phyloP scores from a whole-genome alignment of 2,113 vertebrate species.

The Ptychochromis oligacanthus region DNA sequence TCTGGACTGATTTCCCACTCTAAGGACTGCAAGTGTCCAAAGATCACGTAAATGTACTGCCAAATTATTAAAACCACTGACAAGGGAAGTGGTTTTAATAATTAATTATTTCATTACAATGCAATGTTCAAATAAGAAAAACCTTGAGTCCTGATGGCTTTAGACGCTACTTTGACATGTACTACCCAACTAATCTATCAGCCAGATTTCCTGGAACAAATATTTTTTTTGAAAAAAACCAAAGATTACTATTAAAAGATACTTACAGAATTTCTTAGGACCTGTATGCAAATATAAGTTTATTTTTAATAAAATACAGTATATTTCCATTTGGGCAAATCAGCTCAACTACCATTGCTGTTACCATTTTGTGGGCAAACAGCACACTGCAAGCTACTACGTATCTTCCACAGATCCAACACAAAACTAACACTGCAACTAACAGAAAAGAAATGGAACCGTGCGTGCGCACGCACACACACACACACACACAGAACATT shows the following conservation, averaged over 20 bases:
- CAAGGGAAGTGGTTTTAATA: not conserved
- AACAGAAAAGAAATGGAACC: slow-evolving; percentile 49
- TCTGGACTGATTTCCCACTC: too few relatives aligned
- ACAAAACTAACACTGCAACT: slow-evolving; percentile 65
- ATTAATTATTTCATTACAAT: not conserved
- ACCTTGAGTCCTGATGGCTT: not conserved
- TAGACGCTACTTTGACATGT: not conserved
- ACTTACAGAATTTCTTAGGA: slow-evolving; percentile 30
- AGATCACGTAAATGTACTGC: not conserved
- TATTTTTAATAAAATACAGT: slow-evolving; percentile 55
- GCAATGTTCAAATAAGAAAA: not conserved
- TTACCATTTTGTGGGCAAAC: slow-evolving; percentile 39
- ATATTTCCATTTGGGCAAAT: slow-evolving; percentile 56
- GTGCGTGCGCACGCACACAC: not conserved
- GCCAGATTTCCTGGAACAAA: not conserved
- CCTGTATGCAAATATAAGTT: slow-evolving; percentile 49
- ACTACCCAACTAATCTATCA: not conserved
- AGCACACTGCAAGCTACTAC: slow-evolving; percentile 61
- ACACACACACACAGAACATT: slow-evolving; percentile 37
- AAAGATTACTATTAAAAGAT: slow-evolving; percentile 35
- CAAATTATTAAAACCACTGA: not conserved
- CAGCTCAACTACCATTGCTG: slow-evolving; percentile 13
- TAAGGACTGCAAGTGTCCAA: not conserved
- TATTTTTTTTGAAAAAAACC: slow-evolving; percentile 11
- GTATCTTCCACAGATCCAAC: slow-evolving; percentile 78